Percentiles rank a stretch among this genome's conserved stretches.
Conservation (phyloP, 2,113 vertebrate species). For the Prietella phreatophila region DNA sequence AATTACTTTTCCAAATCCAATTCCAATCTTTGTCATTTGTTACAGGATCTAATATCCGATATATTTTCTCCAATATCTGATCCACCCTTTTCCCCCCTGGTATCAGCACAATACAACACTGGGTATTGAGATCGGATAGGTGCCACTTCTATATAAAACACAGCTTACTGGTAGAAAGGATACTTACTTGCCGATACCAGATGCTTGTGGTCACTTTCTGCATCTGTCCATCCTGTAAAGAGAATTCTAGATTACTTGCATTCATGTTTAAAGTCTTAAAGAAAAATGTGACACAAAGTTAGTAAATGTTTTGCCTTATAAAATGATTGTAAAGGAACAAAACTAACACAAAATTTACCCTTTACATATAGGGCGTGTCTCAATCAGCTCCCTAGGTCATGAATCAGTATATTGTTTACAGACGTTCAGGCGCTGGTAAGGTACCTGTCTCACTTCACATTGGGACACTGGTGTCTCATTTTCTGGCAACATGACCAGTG, state of each 20-base stretch:
- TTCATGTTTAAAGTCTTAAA: not conserved
- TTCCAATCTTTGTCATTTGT: not conserved
- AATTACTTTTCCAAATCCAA: not conserved
- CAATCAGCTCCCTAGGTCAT: not conserved
- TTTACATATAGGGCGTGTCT: not conserved
- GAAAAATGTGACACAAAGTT: not conserved
- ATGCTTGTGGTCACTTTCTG: conserved; percentile 83
- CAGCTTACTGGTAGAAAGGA: conserved; percentile 15
- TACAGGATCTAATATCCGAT: not conserved
- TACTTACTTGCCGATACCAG: conserved; percentile 81
- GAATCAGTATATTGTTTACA: too few species aligned
- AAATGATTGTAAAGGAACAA: not conserved
- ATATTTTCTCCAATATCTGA: not conserved
- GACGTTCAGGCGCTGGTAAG: too few species aligned
- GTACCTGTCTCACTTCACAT: too few species aligned
- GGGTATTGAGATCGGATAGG: not conserved
- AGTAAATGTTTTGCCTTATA: not conserved
- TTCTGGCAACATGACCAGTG: too few species aligned
- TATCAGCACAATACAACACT: not conserved
- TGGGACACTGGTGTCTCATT: too few species aligned
- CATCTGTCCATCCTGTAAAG: conserved; percentile 79
- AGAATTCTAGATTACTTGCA: conserved; percentile 1
- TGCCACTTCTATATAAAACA: not conserved
- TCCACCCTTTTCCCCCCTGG: not conserved
- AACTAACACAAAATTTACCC: not conserved